phyloP scores from a whole-genome alignment of 2,888 invertebrate species.

The Stenichneumon culpator region DNA sequence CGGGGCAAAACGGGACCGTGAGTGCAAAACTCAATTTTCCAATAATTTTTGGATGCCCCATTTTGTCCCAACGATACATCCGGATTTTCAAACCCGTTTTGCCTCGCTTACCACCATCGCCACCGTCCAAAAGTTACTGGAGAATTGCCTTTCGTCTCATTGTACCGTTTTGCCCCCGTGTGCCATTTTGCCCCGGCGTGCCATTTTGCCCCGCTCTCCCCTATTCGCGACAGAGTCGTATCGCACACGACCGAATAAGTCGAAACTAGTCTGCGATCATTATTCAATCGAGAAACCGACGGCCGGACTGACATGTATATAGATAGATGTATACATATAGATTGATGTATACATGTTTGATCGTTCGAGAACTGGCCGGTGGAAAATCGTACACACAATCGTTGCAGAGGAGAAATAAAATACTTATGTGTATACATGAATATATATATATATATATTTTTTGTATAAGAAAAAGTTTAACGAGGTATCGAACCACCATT shows the following conservation, averaged over 20 bases:
- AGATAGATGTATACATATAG: neutral
- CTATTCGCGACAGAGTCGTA: conserved; percentile 33
- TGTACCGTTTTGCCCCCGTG: too few species aligned
- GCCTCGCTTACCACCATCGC: too few species aligned
- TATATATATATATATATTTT: neutral
- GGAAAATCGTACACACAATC: conserved; percentile 47
- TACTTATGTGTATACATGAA: conserved; percentile 19
- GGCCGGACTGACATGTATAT: neutral
- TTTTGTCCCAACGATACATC: too few species aligned
- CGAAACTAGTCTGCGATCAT: conserved; percentile 46
- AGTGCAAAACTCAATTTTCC: too few species aligned
- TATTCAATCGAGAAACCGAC: conserved; percentile 50
- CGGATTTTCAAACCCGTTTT: too few species aligned
- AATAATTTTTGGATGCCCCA: too few species aligned
- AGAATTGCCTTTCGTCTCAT: too few species aligned
- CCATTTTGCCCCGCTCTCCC: too few species aligned
- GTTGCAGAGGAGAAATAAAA: conserved; percentile 39
- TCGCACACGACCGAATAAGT: conserved; percentile 34
- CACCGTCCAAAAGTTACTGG: too few species aligned
- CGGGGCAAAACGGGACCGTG: too few species aligned
- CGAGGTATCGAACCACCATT: conserved; percentile 58
- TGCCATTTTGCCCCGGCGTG: too few species aligned
- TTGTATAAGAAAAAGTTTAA: conserved; percentile 46
- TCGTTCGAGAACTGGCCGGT: conserved; percentile 21
- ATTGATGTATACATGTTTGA: conserved; percentile 8